phyloP scores from a whole-genome alignment of 2,888 invertebrate species.

The Metellina segmentata region DNA sequence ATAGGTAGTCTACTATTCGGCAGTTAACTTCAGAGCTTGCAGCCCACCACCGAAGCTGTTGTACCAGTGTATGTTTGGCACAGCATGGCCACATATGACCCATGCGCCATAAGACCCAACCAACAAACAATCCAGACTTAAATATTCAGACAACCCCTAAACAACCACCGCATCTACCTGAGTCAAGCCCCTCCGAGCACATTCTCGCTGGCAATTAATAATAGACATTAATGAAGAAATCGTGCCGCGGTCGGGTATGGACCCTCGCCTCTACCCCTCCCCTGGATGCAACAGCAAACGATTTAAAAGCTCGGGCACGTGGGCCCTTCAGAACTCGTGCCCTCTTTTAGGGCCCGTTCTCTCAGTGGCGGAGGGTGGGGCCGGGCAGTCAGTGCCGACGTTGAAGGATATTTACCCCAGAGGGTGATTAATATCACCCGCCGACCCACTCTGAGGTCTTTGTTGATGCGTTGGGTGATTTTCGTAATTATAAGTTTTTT shows the following conservation, averaged over 20 bases:
- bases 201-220: conserved; percentile 64
- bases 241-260: conserved; percentile 49
- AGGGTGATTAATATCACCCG: neutral
- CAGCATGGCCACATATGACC: no score
- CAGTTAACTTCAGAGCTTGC: no score
- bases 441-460: neutral
- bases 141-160: neutral
- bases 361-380: neutral
- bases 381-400: neutral
- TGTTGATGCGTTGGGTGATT: neutral
- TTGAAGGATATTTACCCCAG: neutral
- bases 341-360: no score
- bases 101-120: no score
- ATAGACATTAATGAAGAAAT: conserved; percentile 75
- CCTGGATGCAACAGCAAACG: neutral
- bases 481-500: neutral
- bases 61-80: no score
- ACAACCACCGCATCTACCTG: conserved; percentile 4
- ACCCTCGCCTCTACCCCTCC: neutral
- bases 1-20: no score
- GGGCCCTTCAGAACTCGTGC: no score
- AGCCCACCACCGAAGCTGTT: no score
- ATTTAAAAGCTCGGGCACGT: neutral
- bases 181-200: neutral
- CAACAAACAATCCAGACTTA: no score